A percentile compares a stretch with the other conserved stretches of the same genome.
Evolutionary conservation across 2,888 invertebrate species (phyloP).

Genomic region (Ryuthela nishihirai): DNA sequence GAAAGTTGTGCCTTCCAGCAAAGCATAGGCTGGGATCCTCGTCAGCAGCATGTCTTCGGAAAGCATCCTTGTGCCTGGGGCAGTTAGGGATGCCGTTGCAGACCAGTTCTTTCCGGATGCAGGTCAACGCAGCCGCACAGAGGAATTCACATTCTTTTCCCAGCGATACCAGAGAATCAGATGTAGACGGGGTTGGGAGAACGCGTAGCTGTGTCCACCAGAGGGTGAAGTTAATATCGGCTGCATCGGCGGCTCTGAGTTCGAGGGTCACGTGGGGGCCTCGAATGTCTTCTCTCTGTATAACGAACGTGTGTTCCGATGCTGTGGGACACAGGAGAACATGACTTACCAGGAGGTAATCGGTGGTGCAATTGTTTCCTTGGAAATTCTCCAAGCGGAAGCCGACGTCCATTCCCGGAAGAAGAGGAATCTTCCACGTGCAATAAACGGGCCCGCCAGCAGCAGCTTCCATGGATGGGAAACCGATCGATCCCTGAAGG

Average conservation of each 20-base stretch:
- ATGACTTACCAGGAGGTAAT: conserved; percentile 33
- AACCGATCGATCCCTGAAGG: conserved; percentile 35
- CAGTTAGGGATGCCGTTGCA: conserved; percentile 87
- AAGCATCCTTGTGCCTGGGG: conserved; percentile 48
- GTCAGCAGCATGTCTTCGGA: conserved; percentile 25
- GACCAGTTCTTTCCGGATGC: conserved; percentile 75
- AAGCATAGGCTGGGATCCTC: conserved; percentile 32
- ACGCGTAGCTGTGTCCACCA: conserved; percentile 41
- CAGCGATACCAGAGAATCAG: conserved; percentile 39
- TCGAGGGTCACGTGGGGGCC: conserved; percentile 29
- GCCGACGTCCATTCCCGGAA: conserved; percentile 36
- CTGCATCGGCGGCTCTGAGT: conserved; percentile 27
- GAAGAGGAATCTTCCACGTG: conserved; percentile 32
- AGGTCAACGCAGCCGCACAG: conserved; percentile 75
- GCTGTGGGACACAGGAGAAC: conserved; percentile 31
- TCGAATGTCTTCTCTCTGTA: conserved; percentile 31
- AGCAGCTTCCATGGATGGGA: conserved; percentile 29
- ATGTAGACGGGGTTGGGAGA: conserved; percentile 34
- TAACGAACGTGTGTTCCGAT: conserved; percentile 27
- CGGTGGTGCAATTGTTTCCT: conserved; percentile 23
- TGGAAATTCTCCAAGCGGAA: conserved; percentile 31
- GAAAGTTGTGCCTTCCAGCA: conserved; percentile 21
- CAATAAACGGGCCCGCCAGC: conserved; percentile 27
- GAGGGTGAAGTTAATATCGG: conserved; percentile 32
- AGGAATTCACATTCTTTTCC: conserved; percentile 70